Evolutionary conservation across 2,113 vertebrate genomes (phyloP).

Genomic region (Myotis davidii): DNA sequence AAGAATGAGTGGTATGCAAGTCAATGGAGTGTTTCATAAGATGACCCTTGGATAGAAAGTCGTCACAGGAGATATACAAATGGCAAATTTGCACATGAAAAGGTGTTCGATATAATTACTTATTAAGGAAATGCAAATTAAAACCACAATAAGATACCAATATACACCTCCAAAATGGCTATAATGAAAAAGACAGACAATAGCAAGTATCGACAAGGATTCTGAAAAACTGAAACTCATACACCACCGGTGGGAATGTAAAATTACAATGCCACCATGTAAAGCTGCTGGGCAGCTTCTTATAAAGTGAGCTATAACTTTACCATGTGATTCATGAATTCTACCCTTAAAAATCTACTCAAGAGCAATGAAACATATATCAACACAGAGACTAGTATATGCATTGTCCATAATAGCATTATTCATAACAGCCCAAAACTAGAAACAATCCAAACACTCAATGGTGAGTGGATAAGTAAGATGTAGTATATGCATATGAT

Average conservation of each 20-base stretch:
- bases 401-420: neutral
- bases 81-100: neutral
- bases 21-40: too few relatives aligned
- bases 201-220: neutral
- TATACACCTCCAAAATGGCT: neutral
- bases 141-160: neutral
- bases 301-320: neutral
- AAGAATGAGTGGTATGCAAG: neutral
- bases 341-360: neutral
- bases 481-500: neutral
- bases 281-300: conserved; percentile 1
- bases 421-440: neutral
- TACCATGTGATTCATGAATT: neutral
- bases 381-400: neutral
- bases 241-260: neutral
- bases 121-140: conserved; percentile 9
- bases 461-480: neutral
- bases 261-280: neutral
- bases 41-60: conserved; percentile 4
- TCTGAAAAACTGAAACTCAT: neutral
- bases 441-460: neutral
- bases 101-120: neutral
- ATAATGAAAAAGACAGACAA: neutral
- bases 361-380: neutral
- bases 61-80: neutral